Conservation (phyloP, 2,113 vertebrate genomes). For the Monopterus albus region DNA sequence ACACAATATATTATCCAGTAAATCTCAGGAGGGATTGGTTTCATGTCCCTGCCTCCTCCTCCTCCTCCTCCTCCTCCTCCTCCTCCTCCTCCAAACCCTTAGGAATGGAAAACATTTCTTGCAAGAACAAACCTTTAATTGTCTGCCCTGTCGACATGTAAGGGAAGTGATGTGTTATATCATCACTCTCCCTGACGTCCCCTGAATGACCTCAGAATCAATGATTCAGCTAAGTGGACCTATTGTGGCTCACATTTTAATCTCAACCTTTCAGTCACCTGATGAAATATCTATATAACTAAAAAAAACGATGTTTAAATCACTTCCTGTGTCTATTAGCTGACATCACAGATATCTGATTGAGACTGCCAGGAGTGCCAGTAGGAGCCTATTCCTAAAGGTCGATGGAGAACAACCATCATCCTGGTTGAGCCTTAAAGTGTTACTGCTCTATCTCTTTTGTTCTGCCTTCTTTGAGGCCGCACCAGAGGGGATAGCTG, state of each 20-base stretch:
- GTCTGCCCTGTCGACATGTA: conserved; percentile 69
- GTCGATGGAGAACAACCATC: conserved; percentile 58
- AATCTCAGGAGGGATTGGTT: conserved; percentile 59
- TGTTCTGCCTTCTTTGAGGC: conserved; percentile 43
- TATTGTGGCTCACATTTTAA: conserved; percentile 68
- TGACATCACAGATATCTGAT: conserved; percentile 48
- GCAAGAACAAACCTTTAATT: conserved; percentile 81
- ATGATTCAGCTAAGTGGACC: conserved; percentile 68
- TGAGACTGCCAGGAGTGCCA: conserved; percentile 25
- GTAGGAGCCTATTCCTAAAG: conserved; percentile 29
- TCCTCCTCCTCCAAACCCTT: conserved; percentile 49
- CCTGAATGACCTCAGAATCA: conserved; percentile 67
- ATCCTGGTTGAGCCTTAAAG: conserved; percentile 50
- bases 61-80: conserved; percentile 51
- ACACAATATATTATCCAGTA: conserved; percentile 54
- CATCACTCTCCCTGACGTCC: conserved; percentile 71
- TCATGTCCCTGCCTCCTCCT: conserved; percentile 58
- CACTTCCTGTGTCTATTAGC: conserved; percentile 42
- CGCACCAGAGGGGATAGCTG: conserved; percentile 50
- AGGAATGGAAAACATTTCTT: conserved; percentile 73
- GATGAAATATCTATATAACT: conserved; percentile 47
- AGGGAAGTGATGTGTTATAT: conserved; percentile 79
- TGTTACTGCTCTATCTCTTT: conserved; percentile 49
- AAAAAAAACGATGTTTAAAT: conserved; percentile 42
- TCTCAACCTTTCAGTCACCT: conserved; percentile 61